Evolutionary conservation across 30 jellyfish, hydroid and myxozoan genomes (phyloP), one percentile per base, ranked within the genome.

Genomic region (Aurelia sp.): DNA sequence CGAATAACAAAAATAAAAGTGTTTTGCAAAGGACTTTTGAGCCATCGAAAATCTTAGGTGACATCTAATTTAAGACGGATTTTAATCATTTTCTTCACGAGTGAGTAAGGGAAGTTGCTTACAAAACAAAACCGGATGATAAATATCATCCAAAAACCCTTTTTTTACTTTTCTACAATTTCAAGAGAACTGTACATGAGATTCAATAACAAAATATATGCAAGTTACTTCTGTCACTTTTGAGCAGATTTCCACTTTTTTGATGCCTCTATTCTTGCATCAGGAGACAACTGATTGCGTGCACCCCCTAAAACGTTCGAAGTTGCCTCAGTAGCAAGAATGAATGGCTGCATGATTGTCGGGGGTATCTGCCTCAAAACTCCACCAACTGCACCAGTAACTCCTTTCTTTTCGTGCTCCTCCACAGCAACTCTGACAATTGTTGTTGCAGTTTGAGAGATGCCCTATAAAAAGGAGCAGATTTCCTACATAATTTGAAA

Each of bases 311-410:
- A 89, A 33, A 96, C 98, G 86, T 91, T 96, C 15, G 98, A 90
- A 8, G 99, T 96, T 71, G 99, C 99, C 67, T 86, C 99, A 24
- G 97, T 90, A 2, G 99, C 98, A 16, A 96, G 97, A 8, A 96
- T 96, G 41, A 96, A 77, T 8, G 99, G 99, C 81, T 96, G 97
- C 74, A 96, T 88, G 17, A 96, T 96, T 9, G 99, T 86, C 67
- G 99, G 99, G 71, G 99, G 99, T 38, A 96, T 96, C 86, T 96
- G 99, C 47, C 99, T 74, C 8, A 96, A 71, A 55, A 96, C 99
- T 17, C 99, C 99, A 71, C 99, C 99, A 47, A 96, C 99, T 48
- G 99, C 99, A 3, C 99, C 99, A 9, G 99, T 83, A 85, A 90
- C 89, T 62, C 99, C 99, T 77, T 90, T 90, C 85, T 81, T 90